Percentiles rank a stretch among this genome's conserved stretches.
These are phyloP conservation scores for Terrapene triunguis DNA, from an alignment of 2,113 vertebrate genomes.

Conservation along the genomic window DNA sequence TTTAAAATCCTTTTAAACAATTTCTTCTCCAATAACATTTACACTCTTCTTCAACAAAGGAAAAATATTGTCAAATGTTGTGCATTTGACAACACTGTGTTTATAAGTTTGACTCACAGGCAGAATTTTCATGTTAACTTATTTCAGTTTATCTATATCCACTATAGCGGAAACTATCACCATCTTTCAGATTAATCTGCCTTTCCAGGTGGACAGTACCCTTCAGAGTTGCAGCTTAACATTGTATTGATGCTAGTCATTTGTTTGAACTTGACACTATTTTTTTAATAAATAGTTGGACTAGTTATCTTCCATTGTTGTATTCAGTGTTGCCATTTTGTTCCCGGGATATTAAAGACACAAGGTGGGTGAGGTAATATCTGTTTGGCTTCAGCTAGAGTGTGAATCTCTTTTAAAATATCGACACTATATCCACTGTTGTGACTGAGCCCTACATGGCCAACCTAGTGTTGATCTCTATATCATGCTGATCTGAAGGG, in stretches of 20 bases:
- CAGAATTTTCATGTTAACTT: not conserved
- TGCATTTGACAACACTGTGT: not conserved
- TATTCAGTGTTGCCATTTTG: not conserved
- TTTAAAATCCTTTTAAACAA: not conserved
- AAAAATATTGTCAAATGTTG: too few species aligned
- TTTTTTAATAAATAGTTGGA: not conserved
- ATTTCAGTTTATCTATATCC: not conserved
- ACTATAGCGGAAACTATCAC: not conserved
- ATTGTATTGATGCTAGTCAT: not conserved
- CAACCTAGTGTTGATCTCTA: not conserved
- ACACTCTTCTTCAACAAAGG: accelerated
- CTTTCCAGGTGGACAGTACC: not conserved
- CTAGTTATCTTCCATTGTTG: not conserved
- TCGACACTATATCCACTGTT: not conserved
- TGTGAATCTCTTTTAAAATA: not conserved
- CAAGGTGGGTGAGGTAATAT: not conserved
- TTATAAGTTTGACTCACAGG: not conserved
- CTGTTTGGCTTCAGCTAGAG: not conserved
- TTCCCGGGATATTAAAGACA: not conserved
- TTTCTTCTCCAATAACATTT: not conserved
- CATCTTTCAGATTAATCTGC: not conserved
- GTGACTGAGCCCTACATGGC: not conserved
- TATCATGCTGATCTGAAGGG: not conserved
- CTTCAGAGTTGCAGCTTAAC: not conserved
- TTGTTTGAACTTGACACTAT: not conserved